These are phyloP conservation scores for Haliaeetus leucogaster DNA, from an alignment of 2,113 vertebrate genomes.

Conservation along the genomic window DNA sequence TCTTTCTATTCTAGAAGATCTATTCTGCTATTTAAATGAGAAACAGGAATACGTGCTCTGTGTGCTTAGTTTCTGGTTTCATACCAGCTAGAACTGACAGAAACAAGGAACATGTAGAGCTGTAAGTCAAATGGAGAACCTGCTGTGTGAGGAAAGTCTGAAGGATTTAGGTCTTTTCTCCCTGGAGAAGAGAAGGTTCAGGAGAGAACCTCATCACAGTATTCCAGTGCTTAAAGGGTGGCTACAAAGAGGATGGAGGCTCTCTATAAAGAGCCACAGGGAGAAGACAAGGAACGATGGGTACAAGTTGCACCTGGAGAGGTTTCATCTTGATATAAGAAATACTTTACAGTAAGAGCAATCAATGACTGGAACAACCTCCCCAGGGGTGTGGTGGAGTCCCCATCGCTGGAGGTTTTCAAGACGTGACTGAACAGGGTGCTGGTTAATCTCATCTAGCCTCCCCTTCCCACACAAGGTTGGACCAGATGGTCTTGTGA, in stretches of 20 bases:
- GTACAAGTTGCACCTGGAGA: not conserved
- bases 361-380: not conserved
- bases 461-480: not conserved
- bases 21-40: not conserved
- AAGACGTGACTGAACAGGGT: rapidly evolving
- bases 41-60: not conserved
- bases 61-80: not conserved
- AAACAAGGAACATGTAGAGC: not conserved
- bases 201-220: not conserved
- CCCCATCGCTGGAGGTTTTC: not conserved
- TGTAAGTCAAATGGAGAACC: not conserved
- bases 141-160: not conserved
- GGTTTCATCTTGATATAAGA: not conserved
- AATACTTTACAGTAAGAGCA: not conserved
- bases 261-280: not conserved
- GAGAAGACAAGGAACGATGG: not conserved
- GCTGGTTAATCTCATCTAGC: not conserved
- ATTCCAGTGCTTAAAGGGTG: not conserved
- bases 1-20: not conserved
- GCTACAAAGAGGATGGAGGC: not conserved
- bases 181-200: not conserved
- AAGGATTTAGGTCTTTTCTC: not conserved
- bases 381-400: not conserved
- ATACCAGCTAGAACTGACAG: not conserved
- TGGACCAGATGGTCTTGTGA: not conserved